Evolutionary conservation across 2,888 invertebrate species (phyloP).

Genomic region (Ophion obscuratus): DNA sequence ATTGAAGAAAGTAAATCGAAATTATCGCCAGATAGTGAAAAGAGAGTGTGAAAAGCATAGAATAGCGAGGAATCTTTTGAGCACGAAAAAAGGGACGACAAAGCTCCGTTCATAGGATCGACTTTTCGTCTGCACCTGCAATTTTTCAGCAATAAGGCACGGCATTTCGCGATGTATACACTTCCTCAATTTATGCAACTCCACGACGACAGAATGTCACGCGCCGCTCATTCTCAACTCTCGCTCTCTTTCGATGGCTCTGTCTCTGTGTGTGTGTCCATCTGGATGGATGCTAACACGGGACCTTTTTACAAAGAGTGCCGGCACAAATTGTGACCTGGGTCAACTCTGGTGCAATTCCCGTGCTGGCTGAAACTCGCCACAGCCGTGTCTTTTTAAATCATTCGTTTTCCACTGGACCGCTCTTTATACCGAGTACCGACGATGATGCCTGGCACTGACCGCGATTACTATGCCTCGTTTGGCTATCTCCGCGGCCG

Average conservation of each 20-base stretch:
- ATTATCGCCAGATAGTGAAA: not conserved
- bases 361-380: slow-evolving; percentile 23
- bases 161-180: slow-evolving; percentile 27
- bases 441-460: slow-evolving; percentile 20
- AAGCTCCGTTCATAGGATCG: no score
- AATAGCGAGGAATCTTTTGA: not conserved
- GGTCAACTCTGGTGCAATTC: slow-evolving; percentile 55
- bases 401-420: slow-evolving; percentile 43
- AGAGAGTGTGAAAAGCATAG: slow-evolving; percentile 2
- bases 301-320: slow-evolving; percentile 53
- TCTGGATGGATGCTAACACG: slow-evolving; percentile 38
- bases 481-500: slow-evolving; percentile 47
- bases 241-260: slow-evolving; percentile 1
- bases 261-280: slow-evolving; percentile 5
- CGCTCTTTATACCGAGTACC: slow-evolving; percentile 21
- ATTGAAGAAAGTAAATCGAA: not conserved
- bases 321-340: slow-evolving; percentile 56
- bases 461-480: slow-evolving; percentile 36
- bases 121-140: slow-evolving; percentile 38
- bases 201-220: slow-evolving; percentile 25
- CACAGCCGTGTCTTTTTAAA: slow-evolving; percentile 47
- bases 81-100: no score
- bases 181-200: slow-evolving; percentile 58
- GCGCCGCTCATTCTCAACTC: slow-evolving; percentile 27
- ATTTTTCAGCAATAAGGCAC: slow-evolving; percentile 19